phyloP scores from a whole-genome alignment of 2,797 vertebrate species.

The Glossophaga mutica region DNA sequence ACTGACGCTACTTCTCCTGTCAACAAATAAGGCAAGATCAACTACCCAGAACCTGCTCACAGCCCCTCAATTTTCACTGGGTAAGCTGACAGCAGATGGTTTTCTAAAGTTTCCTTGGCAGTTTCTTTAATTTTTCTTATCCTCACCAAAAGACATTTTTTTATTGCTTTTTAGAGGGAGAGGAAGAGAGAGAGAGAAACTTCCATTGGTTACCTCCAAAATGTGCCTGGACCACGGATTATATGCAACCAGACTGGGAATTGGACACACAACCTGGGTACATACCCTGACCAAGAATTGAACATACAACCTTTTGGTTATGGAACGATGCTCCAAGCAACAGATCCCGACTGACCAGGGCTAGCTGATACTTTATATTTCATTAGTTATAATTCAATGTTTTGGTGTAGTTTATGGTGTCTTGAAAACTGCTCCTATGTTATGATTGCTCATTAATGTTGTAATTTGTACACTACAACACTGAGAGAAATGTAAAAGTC shows the following conservation, averaged over 20 bases:
- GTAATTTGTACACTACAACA: neutral
- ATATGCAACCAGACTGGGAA: too few relatives aligned
- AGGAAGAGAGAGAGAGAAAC: too few relatives aligned
- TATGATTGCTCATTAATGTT: slow-evolving; percentile 6
- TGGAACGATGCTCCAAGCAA: too few relatives aligned
- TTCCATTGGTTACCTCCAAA: too few relatives aligned
- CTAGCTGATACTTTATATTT: too few relatives aligned
- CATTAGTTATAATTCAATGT: neutral
- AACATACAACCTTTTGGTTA: too few relatives aligned
- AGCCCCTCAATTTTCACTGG: neutral
- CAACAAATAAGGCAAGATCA: neutral
- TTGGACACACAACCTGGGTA: too few relatives aligned
- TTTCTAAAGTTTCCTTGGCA: neutral
- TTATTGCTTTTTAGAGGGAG: too few relatives aligned
- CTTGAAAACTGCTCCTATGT: neutral
- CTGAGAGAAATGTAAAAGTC: neutral
- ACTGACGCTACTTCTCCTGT: neutral
- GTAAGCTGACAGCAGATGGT: neutral
- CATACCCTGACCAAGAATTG: too few relatives aligned
- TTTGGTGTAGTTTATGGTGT: neutral
- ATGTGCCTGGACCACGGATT: too few relatives aligned
- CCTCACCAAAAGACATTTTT: too few relatives aligned
- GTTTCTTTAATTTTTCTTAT: neutral
- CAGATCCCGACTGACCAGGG: too few relatives aligned
- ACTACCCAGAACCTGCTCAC: neutral